Evolutionary conservation across 2,888 invertebrate genomes (phyloP).

Genomic region (Blomia tropicalis): DNA sequence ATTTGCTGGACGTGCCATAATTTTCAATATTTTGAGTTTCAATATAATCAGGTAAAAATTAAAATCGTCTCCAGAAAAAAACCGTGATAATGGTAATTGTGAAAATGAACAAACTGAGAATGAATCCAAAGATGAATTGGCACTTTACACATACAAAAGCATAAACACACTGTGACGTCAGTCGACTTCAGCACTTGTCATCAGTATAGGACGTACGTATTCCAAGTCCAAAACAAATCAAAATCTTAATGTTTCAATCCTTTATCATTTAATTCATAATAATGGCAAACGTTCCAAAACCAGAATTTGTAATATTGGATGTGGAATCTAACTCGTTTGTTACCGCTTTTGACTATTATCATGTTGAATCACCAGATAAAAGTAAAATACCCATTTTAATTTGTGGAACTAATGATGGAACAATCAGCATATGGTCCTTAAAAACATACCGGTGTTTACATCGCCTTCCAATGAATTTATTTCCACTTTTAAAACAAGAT

Average conservation of each 20-base stretch:
- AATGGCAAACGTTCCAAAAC: constrained; percentile 5
- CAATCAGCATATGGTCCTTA: constrained; percentile 9
- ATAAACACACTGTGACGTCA: too few species aligned
- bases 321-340: neutral
- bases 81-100: too few species aligned
- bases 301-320: neutral
- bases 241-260: too few species aligned
- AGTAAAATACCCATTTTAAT: neutral
- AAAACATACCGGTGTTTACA: constrained; percentile 16
- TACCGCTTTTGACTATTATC: neutral
- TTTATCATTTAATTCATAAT: too few species aligned
- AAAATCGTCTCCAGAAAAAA: too few species aligned
- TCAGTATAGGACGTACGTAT: too few species aligned
- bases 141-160: neutral
- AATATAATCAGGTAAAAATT: too few species aligned
- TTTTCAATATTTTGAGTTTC: too few species aligned
- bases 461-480: too few species aligned
- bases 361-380: neutral
- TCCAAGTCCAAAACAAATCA: too few species aligned
- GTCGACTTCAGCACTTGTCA: too few species aligned
- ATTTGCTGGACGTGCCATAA: neutral
- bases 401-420: constrained; percentile 18
- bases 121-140: neutral
- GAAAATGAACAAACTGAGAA: neutral
- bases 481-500: too few species aligned